Base-by-base conservation (phyloP, 2,888 invertebrate genomes). In the Tetranychus truncatus region DNA sequence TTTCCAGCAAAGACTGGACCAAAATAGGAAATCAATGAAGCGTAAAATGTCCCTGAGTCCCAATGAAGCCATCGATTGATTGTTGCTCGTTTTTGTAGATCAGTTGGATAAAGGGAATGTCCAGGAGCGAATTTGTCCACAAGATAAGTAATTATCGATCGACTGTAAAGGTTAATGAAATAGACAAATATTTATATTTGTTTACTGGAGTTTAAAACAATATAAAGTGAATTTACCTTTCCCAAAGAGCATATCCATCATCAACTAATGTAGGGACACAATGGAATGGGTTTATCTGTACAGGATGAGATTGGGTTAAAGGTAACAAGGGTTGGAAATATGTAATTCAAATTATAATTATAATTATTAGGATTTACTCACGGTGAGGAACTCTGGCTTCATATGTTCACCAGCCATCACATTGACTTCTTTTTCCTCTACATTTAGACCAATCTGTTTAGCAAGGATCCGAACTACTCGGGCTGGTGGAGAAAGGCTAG, bases 81-180 rank as follows among this genome's bases (percentile, higher is more conserved):
- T 7, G 34, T 18, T 46, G 73, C 55, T 24, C 73, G n/a, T 5
- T 20, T 21, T 11, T 21, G 21, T n/a, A 66, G 1, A 66, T 73
- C 65, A 73, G 20, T 34, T 20, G 73, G 73, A 66, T 73, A 73
- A 9, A 73, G 34, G 18, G 20, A 55, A 55, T 44, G 11, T 21
- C 24, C 66, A 6, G 3, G 5, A 15, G 46, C 15, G 65, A 6
- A 55, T 66, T 73, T 73, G n/a, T 65, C 44, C 8, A 66, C 73
- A 20, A 73, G 65, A n/a, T 73, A 73, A 20, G 73, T 65, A 9
- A 55, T 11, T 21, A 73, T 73, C 5, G 73, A 46, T 1, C 73
- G 46, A 66, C 73, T 69, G 20, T 7, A 21, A 69, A 24, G 24
- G 24, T 24, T 1, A 24, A 24, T 1, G 2, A 55, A 55, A 55